Evolutionary conservation across 2,113 vertebrate species (phyloP).

Genomic region (Thermophis baileyi): DNA sequence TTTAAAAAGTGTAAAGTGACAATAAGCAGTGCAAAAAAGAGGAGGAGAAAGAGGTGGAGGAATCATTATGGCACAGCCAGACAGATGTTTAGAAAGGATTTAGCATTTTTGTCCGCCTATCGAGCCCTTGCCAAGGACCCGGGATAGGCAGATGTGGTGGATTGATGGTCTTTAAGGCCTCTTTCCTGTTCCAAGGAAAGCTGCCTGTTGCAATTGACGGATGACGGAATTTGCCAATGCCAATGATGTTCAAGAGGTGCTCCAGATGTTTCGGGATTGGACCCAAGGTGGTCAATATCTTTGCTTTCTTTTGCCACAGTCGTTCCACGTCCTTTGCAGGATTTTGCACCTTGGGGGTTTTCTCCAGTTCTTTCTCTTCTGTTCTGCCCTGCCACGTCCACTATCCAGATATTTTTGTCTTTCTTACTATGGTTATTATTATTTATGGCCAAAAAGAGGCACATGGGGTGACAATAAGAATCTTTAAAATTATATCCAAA

Average conservation of each 20-base stretch:
- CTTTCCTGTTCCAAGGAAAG: background rate
- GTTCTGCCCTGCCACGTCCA: background rate
- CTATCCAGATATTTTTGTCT: background rate
- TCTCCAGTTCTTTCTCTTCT: background rate
- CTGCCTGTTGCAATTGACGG: background rate
- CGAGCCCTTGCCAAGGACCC: background rate
- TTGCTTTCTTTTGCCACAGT: background rate
- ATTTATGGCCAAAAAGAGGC: background rate
- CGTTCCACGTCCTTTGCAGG: background rate
- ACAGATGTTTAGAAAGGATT: background rate
- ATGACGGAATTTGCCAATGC: background rate
- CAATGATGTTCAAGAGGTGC: background rate
- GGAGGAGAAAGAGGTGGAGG: background rate
- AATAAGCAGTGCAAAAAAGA: background rate
- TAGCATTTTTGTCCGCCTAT: background rate
- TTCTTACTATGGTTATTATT: background rate
- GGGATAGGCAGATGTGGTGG: no score
- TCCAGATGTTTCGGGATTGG: background rate
- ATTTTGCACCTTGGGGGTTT: background rate
- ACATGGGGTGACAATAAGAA: background rate
- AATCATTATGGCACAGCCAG: background rate
- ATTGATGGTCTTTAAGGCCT: background rate
- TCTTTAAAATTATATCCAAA: background rate
- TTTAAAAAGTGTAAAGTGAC: background rate
- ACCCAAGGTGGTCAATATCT: background rate